phyloP scores from a whole-genome alignment of 2,888 invertebrate genomes.

The Drosophila maculinotata region DNA sequence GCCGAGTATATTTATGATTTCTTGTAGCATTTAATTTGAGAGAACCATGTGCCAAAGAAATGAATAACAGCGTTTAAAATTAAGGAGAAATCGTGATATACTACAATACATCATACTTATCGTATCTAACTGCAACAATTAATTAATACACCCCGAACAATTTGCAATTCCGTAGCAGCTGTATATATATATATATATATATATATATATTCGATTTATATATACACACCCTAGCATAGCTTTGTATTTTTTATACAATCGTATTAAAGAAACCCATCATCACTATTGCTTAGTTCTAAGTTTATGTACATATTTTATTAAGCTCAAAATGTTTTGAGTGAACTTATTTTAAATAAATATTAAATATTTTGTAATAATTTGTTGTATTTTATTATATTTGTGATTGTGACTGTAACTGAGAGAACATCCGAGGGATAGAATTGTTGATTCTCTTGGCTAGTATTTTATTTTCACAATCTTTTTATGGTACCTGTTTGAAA shows the following conservation, averaged over 20 bases:
- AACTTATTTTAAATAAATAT: conserved; percentile 38
- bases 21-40: conserved; percentile 72
- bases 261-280: conserved; percentile 56
- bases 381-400: neutral
- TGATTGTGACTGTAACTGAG: neutral
- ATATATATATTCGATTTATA: conserved; percentile 13
- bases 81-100: conserved; percentile 76
- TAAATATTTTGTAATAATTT: conserved; percentile 32
- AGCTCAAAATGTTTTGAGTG: conserved; percentile 36
- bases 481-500: too few species aligned
- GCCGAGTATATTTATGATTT: conserved; percentile 55
- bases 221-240: conserved; percentile 34
- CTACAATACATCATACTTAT: conserved; percentile 31
- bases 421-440: too few species aligned
- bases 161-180: conserved; percentile 21
- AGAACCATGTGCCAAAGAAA: conserved; percentile 75
- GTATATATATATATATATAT: conserved; percentile 7
- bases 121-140: conserved; percentile 24
- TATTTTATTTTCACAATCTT: too few species aligned
- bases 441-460: too few species aligned
- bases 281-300: conserved; percentile 66
- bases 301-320: conserved; percentile 40
- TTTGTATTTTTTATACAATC: conserved; percentile 56
- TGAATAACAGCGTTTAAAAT: conserved; percentile 56
- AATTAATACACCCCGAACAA: conserved; percentile 11